These are phyloP conservation scores for Ornithoptera alexandrae DNA, from an alignment of 2,888 invertebrate species.

Conservation along the genomic window DNA sequence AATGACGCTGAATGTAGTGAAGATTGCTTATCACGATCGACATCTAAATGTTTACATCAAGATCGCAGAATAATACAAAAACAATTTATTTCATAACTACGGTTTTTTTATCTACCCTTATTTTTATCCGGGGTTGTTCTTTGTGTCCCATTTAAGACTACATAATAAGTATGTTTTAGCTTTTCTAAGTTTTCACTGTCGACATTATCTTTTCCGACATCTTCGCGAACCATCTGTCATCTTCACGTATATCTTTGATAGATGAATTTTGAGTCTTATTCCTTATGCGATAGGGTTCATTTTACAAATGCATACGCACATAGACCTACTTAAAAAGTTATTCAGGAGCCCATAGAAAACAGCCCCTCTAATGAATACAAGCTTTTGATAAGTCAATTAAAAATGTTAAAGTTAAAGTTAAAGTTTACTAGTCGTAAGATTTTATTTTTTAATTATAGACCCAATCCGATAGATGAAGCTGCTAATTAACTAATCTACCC, in stretches of 20 bases:
- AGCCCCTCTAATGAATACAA: constrained; percentile 19
- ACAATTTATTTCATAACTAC: neutral
- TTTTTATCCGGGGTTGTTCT: neutral
- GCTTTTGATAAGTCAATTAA: neutral
- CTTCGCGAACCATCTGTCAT: neutral
- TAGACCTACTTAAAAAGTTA: constrained; percentile 16
- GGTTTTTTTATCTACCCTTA: neutral
- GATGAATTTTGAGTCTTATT: neutral
- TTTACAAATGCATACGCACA: neutral
- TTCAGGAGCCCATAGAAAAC: constrained; percentile 9
- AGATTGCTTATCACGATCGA: no score
- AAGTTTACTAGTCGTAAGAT: neutral
- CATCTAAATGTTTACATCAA: no score
- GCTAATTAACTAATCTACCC: no score
- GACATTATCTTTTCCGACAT: constrained; percentile 12
- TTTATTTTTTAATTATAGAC: no score
- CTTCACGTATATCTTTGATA: neutral
- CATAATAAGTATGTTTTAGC: neutral
- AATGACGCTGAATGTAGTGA: no score
- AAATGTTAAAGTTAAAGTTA: neutral
- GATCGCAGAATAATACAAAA: neutral
- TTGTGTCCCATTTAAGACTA: neutral
- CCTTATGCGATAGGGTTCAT: neutral
- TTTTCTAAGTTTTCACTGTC: constrained; percentile 10
- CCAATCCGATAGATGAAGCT: no score